A percentile compares a stretch with the other conserved stretches of the same genome.
phyloP scores from a whole-genome alignment of 2,113 vertebrate species.

The Proterorhinus semilunaris region DNA sequence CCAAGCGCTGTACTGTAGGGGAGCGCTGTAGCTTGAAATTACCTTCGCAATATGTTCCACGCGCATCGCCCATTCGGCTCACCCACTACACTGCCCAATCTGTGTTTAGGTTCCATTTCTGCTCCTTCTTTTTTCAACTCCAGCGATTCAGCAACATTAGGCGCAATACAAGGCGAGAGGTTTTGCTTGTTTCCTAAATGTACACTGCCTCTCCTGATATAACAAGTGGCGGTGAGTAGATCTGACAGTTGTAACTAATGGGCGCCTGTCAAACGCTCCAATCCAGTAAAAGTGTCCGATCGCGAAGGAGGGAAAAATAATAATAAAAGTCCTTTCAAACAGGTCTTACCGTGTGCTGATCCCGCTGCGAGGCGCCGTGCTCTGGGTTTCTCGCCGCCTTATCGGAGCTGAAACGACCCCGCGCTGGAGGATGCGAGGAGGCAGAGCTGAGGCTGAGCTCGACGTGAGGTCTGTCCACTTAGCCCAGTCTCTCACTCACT shows the following conservation, averaged over 20 bases:
- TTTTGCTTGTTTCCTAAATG: slow-evolving; percentile 5
- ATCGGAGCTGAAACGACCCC: slow-evolving; percentile 44
- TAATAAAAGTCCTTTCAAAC: neutral
- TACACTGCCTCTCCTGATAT: neutral
- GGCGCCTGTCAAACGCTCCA: neutral
- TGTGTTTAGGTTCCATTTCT: neutral
- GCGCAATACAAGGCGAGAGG: neutral
- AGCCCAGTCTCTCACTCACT: slow-evolving; percentile 24
- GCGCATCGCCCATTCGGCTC: slow-evolving; percentile 14
- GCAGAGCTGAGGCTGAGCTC: slow-evolving; percentile 55
- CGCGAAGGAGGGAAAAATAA: neutral
- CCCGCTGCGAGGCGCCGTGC: neutral
- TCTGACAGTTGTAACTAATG: slow-evolving; percentile 21
- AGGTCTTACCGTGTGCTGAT: slow-evolving; percentile 47
- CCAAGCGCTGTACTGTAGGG: neutral
- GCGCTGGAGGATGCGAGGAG: slow-evolving; percentile 30
- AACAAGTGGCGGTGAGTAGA: slow-evolving; percentile 4
- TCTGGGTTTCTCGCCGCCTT: slow-evolving; percentile 2
- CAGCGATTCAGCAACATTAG: neutral
- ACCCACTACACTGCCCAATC: neutral
- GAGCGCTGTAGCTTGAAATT: slow-evolving; percentile 13
- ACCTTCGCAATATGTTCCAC: slow-evolving; percentile 28
- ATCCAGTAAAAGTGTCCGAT: slow-evolving; percentile 6
- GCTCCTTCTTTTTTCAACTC: slow-evolving; percentile 3
- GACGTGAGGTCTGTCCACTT: slow-evolving; percentile 57